Base-by-base conservation (phyloP, 2,113 vertebrate species). In the Hippopotamus amphibius region DNA sequence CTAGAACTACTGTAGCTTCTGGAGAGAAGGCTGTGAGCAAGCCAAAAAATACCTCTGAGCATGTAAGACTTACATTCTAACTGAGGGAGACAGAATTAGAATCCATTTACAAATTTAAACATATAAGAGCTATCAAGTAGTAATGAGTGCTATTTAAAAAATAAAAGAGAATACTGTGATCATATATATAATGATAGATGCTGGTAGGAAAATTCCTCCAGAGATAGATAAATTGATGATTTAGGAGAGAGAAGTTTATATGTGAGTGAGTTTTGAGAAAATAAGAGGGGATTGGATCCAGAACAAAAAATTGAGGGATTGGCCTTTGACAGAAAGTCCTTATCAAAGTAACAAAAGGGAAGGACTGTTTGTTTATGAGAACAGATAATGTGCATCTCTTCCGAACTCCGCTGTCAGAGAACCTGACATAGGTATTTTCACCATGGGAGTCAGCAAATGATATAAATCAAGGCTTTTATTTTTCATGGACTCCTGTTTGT, bases 181-280 rank as follows among this genome's bases (percentile, higher is more conserved):
- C 6, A 33, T 57, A 28, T 1, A 30, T 37, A 71, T 6, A 55
- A 50, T 46, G 13, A 83, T 80, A 69, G 21, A 65, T 57, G 22
- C 30, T 57, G 11, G 11, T 68, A 50, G 24, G 77, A 69, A 76
- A 85, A 61, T 55, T 61, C 6, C 24, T 77, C 61, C 24, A 41
- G n/a, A 65, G 79, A 5, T 71, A 17, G 16, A 88, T 28, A 89
- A 82, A 93, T 55, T 50, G 26, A 71, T 95, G 41, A 68, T 37
- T 66, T 61, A 61, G 26, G 7, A 77, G 14, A 71, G 10, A 53
- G 37, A 85, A 7, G 28, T 95, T 96, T 85, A 76, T 69, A 15
- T 90, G 15, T 84, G 17, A 86, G 12, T 68, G 14, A 80, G 50
- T 85, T 82, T 95, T 95, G 50, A 77, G 46, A 68, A 93, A 28